Conservation (phyloP, 2,888 invertebrate genomes). For the Trichopoda pennipes region DNA sequence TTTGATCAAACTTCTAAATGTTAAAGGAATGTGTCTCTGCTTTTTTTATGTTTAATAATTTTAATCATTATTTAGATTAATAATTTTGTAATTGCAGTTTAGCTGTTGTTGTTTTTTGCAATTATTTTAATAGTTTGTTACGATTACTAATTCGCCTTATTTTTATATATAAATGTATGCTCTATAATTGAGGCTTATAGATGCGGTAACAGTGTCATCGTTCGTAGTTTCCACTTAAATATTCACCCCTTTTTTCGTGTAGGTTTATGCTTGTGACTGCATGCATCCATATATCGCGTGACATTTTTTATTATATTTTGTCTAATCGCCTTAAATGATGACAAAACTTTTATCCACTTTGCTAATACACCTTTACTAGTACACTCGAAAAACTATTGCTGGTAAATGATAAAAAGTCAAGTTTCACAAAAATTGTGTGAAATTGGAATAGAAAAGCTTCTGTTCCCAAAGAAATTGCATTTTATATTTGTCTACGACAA, state of each 20-base stretch:
- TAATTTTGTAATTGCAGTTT: conserved; percentile 48
- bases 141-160: conserved; percentile 40
- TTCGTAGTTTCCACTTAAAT: conserved; percentile 38
- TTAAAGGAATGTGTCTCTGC: neutral
- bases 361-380: conserved; percentile 39
- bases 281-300: conserved; percentile 66
- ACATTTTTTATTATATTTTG: conserved; percentile 42
- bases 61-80: conserved; percentile 47
- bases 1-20: neutral
- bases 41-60: neutral
- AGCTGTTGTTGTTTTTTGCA: conserved; percentile 37
- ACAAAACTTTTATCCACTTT: conserved; percentile 68
- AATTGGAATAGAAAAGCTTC: no score
- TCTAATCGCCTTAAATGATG: conserved; percentile 68
- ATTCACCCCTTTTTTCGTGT: conserved; percentile 53
- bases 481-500: no score
- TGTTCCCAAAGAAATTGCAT: no score
- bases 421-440: no score
- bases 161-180: neutral
- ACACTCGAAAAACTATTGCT: conserved; percentile 32
- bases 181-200: conserved; percentile 54
- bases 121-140: conserved; percentile 66
- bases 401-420: neutral
- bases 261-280: conserved; percentile 15
- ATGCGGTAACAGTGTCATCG: conserved; percentile 15